Evolutionary conservation across 2,888 invertebrate species (phyloP).

Genomic region (Ornithoptera priamus): DNA sequence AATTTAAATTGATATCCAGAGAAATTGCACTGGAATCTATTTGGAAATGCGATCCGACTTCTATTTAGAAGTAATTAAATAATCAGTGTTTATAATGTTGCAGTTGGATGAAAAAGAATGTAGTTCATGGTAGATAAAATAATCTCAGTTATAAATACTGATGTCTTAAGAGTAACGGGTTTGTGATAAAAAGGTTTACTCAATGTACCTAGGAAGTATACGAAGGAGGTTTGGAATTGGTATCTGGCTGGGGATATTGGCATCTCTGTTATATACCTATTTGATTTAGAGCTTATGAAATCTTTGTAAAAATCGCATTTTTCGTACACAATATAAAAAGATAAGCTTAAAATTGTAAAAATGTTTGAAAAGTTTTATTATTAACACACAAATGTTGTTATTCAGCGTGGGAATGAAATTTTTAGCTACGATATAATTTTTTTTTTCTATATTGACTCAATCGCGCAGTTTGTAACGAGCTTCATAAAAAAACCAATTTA

Average conservation of each 20-base stretch:
- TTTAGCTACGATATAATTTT: not conserved
- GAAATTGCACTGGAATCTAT: not conserved
- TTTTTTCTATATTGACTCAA: not conserved
- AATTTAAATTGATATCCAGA: not conserved
- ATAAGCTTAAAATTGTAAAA: not conserved
- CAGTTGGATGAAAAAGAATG: not conserved
- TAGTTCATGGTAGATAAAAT: not conserved
- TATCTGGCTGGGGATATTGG: not conserved
- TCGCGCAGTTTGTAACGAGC: not conserved
- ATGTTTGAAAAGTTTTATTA: not conserved
- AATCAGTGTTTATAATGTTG: not conserved
- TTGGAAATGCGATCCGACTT: not conserved
- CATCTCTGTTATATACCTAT: no score
- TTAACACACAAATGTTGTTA: not conserved
- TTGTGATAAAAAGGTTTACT: not conserved
- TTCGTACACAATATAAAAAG: not conserved
- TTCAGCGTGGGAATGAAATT: not conserved
- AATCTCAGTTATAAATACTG: not conserved
- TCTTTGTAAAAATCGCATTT: no score
- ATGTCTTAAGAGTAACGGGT: not conserved
- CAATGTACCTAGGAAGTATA: not conserved
- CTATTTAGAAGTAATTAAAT: not conserved
- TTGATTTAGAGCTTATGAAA: not conserved
- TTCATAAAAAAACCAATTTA: constrained; percentile 1
- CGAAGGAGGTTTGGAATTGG: not conserved